phyloP scores from a whole-genome alignment of 2,113 vertebrate genomes.

The Potamarius usumacintae region DNA sequence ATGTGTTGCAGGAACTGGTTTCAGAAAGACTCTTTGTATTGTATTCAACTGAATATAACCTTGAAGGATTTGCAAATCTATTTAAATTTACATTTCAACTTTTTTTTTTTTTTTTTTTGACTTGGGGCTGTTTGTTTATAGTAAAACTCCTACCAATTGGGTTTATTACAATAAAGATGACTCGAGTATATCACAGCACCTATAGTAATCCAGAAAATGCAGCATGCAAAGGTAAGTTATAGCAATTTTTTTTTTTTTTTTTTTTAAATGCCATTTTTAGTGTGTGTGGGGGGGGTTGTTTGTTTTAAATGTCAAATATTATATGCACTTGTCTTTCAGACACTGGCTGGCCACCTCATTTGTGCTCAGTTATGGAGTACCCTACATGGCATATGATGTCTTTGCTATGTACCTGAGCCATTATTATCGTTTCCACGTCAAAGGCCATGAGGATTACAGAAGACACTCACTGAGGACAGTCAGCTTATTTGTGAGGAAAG shows the following conservation, averaged over 20 bases:
- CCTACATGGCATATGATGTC: slow-evolving; percentile 95
- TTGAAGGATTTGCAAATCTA: no score
- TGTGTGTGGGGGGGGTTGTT: no score
- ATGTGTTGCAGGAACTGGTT: no score
- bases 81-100: no score
- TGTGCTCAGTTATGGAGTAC: slow-evolving; percentile 84
- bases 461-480: slow-evolving; percentile 75
- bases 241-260: neutral
- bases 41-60: no score
- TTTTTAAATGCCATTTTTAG: neutral
- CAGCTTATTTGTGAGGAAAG: slow-evolving; percentile 81
- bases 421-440: slow-evolving; percentile 83
- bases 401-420: slow-evolving; percentile 96
- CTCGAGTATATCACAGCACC: neutral
- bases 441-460: slow-evolving; percentile 72
- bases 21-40: no score
- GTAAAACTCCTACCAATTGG: neutral
- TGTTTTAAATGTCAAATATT: neutral
- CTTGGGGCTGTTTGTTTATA: neutral
- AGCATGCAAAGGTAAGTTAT: neutral
- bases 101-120: no score
- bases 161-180: neutral
- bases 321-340: slow-evolving; percentile 66
- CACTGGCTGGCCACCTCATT: slow-evolving; percentile 92
- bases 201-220: neutral